Evolutionary conservation across 2,113 vertebrate genomes (phyloP).

Genomic region (Ptilonorhynchus violaceus): DNA sequence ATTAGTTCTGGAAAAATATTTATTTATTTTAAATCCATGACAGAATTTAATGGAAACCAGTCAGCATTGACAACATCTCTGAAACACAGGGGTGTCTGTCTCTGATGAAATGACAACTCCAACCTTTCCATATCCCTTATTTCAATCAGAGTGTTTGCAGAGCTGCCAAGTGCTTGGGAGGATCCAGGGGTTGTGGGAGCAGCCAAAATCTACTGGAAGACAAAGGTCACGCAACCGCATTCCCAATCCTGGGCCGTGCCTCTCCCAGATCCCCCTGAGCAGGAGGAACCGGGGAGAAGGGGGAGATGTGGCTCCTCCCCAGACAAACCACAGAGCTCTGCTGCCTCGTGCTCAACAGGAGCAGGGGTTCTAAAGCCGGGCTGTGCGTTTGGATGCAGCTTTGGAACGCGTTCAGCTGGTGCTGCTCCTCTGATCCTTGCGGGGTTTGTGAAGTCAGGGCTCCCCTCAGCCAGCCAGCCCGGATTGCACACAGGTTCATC

Average conservation of each 20-base stretch:
- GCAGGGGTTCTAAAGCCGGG: neutral
- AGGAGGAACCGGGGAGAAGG: neutral
- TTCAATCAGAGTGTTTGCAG: neutral
- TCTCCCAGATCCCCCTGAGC: neutral
- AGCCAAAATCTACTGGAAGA: neutral
- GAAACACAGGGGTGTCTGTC: rapidly evolving
- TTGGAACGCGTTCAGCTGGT: neutral
- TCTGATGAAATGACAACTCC: neutral
- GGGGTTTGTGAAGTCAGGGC: neutral
- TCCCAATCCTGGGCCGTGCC: neutral
- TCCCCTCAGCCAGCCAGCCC: constrained; percentile 5
- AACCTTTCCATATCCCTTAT: neutral
- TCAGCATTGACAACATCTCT: neutral
- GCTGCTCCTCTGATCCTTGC: neutral
- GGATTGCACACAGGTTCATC: constrained; percentile 3
- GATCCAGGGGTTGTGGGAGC: neutral
- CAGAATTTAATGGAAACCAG: neutral
- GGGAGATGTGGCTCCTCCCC: neutral
- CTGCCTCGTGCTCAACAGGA: neutral
- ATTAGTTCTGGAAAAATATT: neutral
- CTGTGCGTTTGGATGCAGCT: neutral
- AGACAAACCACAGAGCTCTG: neutral
- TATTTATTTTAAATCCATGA: neutral
- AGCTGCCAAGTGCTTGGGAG: neutral
- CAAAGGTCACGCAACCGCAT: neutral